Evolutionary conservation across 2,888 invertebrate genomes (phyloP), one percentile per base, ranked within the genome.

Genomic region (Cyclophora punctaria): DNA sequence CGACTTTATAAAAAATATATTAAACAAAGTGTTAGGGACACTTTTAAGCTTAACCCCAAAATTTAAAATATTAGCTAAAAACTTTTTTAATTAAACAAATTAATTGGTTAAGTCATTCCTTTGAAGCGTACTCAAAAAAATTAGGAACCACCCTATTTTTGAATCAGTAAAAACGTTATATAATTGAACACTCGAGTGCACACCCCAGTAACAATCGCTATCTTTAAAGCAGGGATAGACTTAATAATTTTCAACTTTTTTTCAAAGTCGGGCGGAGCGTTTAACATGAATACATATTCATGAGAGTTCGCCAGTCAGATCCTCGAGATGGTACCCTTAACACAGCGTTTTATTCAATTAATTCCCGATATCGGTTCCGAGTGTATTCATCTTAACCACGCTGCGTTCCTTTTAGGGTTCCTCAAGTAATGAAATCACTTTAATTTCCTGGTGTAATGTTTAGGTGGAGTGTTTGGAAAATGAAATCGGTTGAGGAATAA

Each of bases 281-380:
- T 82, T 66, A 73, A 63, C 63, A 57, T 56, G 63, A 63, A 79
- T 84, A 73, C 81, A 86, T 85, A 86, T 84, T 86, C 83, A 86
- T 84, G 82, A 80, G 66, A 20, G 20, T 20, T 20, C 20, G 20
- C 57, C 52, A 54, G 64, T 65, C 58, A 57, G 62, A 61, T 56
- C 60, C 52, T 58, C 49, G 63, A 63, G 57, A 63, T 59, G 63
- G 58, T 66, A 66, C 68, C 70, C 68, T 70, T 70, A 72, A 71
- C 71, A 69, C 69, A 71, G 75, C 71, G 71, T 80, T 84, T 83
- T 79, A 83, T 86, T 83, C 82, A 84, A 86, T 87, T 86, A 86
- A 80, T 79, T 74, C 69, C 62, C 68, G 74, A 80, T 83, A 84
- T 58, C 62, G 55, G 48, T 58, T 52, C 49, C 52, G 52, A 48